Base-by-base conservation (phyloP, 2,888 invertebrate species). In the Eupithecia vulgata region DNA sequence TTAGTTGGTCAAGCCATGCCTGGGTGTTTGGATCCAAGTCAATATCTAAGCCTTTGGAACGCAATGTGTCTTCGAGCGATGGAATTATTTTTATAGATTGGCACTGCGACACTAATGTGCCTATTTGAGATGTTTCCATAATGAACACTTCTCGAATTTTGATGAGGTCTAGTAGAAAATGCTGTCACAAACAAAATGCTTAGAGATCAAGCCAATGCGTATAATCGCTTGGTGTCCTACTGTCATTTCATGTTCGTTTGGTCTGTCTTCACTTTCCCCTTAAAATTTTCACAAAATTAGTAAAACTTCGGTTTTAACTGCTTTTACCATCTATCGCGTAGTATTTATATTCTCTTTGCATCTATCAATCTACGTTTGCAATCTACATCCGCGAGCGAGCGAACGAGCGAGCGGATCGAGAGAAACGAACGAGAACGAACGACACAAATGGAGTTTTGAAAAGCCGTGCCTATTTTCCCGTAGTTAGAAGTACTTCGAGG, bases 71-170 rank as follows among this genome's bases (percentile, higher is more conserved):
- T 85, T 95, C 94, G 57, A 93, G 82, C 40, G 94, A 91, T 57
- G 94, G 94, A 68, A 94, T 90, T 77, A 95, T 92, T 85, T 93
- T 94, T 71, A 94, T 94, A 30, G 89, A 88, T 81, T 93, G 92
- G 80, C 92, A 90, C 79, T 85, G 82, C 76, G 85, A 82, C 65
- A 88, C 88, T 65, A 93, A 83, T 74, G 86, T 80, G 72, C 89
- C 85, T 72, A 91, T 80, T 83, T 90, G 85, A 81, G 88, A 87
- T 78, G 82, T 83, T 71, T 76, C 78, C 81, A 82, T 83, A 65
- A 69, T 73, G 25, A 25, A 57, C 57, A 13, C 57, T 12, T 17
- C 48, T 35, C 35, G 40, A 61, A 61, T 64, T 15, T 57, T 52
- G 34, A 35, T 52, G n/a, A 34, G n/a, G 5, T n/a, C 5, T 64